Evolutionary conservation across 1,140 invertebrate genomes (phyloP), one percentile per base, ranked within the genome.

Genomic region (Danaus plexippus): DNA sequence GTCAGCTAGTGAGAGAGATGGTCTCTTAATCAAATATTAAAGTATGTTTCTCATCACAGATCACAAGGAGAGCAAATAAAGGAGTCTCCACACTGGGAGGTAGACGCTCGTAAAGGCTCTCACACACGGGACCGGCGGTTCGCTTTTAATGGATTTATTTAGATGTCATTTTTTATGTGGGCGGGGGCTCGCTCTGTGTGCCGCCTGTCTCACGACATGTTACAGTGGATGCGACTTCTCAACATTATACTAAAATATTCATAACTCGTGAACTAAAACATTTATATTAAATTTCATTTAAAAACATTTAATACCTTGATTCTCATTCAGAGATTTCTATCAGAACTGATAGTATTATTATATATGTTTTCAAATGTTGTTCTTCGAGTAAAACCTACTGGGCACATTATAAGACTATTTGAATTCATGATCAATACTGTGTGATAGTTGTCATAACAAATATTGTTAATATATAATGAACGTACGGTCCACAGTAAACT

Each of bases 131-230:
- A 32, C 22, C 69, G 57, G 54, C 70, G 61, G 53, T 63, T 61
- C 60, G 61, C 57, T 65, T 52, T 69, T 85, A 85, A 85, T 85
- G 82, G 82, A 85, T 85, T 83, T 83, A 85, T 85, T 85, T 85
- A 85, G 82, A 85, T 82, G 82, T 85, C 82, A 86, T 86, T 86
- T 86, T 86, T 85, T 86, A 85, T 86, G 83, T 86, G 83, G 83
- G 83, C 83, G 81, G 80, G 77, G 78, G 80, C 77, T 73, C 57
- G 61, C 59, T 68, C 68, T 66, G 69, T 62, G 75, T 75, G 74
- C 77, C 70, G 76, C 68, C 76, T 71, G 73, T 32, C 22, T 32
- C 22, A 32, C 63, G 52, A 48, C 11, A 53, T 18, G 11, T 49
- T 67, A 72, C 15, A 65, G 43, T 73, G 79, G 82, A 84, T 66